Conservation (phyloP, 64 coral and sea anemone species). For the Dendrophyllia cribrosa region DNA sequence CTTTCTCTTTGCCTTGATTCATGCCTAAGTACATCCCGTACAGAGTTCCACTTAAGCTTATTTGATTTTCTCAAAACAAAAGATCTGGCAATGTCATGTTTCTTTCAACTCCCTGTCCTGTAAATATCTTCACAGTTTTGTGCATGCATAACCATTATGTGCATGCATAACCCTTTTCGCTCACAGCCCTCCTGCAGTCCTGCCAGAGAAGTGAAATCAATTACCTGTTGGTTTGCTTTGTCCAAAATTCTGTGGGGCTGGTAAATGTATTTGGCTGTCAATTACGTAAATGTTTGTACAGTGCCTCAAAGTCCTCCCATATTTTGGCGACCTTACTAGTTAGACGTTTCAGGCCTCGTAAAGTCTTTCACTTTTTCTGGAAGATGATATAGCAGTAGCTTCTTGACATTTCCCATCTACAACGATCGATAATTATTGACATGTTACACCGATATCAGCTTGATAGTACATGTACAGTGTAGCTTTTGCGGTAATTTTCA, state of each 20-base stretch:
- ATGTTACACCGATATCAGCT: slow-evolving; percentile 35
- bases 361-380: not conserved
- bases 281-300: slow-evolving; percentile 2
- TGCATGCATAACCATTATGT: too few species aligned
- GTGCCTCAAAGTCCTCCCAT: not conserved
- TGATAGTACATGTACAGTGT: too few species aligned
- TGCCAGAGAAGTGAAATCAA: not conserved
- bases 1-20: slow-evolving; percentile 37
- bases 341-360: not conserved
- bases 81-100: slow-evolving; percentile 20
- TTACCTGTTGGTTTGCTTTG: not conserved
- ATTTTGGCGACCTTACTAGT: not conserved
- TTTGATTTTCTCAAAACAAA: slow-evolving; percentile 54
- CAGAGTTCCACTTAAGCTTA: slow-evolving; percentile 45
- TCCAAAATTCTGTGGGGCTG: not conserved
- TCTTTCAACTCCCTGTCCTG: slow-evolving; percentile 42
- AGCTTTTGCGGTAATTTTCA: too few species aligned
- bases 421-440: too few species aligned
- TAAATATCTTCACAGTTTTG: slow-evolving; percentile 36
- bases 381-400: not conserved
- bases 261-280: not conserved
- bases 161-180: too few species aligned
- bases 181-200: slow-evolving; percentile 19
- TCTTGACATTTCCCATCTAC: slow-evolving; percentile 7
- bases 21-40: slow-evolving; percentile 26